Evolutionary conservation across 2,888 invertebrate species (phyloP), one percentile per base, ranked within the genome.

Genomic region (Athrips mouffetella): DNA sequence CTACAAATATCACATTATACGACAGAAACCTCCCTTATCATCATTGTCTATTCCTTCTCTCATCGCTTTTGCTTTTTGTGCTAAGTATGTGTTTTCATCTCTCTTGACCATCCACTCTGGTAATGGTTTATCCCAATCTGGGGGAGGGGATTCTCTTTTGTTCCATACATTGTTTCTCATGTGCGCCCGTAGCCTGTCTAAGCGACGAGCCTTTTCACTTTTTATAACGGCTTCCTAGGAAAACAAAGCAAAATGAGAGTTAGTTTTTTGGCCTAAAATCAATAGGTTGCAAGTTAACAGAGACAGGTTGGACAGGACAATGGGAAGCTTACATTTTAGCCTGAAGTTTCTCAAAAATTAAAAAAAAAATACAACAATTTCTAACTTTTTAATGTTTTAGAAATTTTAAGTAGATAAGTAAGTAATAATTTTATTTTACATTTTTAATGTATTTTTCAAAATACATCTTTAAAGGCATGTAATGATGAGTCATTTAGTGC

Each of bases 131-230:
- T 92, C 90, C 97, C 97, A 98, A 73, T 96, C 92, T 45, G 87
- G 80, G 0, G 97, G 97, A 0, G 97, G 96, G 27, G 83, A 65
- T 4, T 88, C 89, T 35, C 98, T 83, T 70, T 91, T 93, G 63
- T 92, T 89, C 98, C 98, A 98, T 1, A 92, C 89, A 70, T 94
- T 89, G 76, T 98, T 98, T 45, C 70, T 78, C 58, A 91, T 91
- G 73, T 96, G 95, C 0, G 91, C 90, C 48, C 76, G 72, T 45
- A 96, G 72, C 55, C 97, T 89, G 39, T 84, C 76, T 23, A 88
- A 59, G 51, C 94, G 89, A 41, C 95, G 88, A 5, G 74, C 68
- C 62, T 89, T 91, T 85, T 97, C 97, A 77, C 94, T 95, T 45
- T 89, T 77, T 40, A 97, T 88, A 48, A 97, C 58, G 10, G 91